Evolutionary conservation across 2,888 invertebrate genomes (phyloP), one percentile per base, ranked within the genome.

Genomic region (Brachypterus glaber): DNA sequence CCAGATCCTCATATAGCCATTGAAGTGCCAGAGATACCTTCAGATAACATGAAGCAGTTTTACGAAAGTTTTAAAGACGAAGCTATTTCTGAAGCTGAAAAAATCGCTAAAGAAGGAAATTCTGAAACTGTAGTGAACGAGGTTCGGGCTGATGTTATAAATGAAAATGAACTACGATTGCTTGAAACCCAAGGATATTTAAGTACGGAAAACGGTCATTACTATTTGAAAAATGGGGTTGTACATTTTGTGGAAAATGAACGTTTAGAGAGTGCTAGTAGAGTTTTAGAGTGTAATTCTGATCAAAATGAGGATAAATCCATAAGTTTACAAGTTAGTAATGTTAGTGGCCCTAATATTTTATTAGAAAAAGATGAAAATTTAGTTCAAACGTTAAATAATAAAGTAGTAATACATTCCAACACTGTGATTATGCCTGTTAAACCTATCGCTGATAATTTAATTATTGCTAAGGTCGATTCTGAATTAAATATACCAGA

Each of bases 1-100:
- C 27, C 27, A 5, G 12, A 5, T 27, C 4, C 7, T 4, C 8
- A 9, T 4, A 9, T 4, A 11, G 12, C 27, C 12, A 11, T 27
- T 15, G 61, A 61, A 27, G 46, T 54, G n/a, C 17, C 48, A n/a
- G 52, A 54, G 33, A 44, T 48, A 1, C 53, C 55, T 24, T 48
- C 59, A 17, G 57, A 57, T 34, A 58, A 51, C 35, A 46, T 64
- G 3, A 60, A 62, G 35, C 59, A 61, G 21, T 64, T 55, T 37
- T 47, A 64, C 24, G 64, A 64, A 39, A 63, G 55, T 30, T 63
- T 63, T 63, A 60, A 58, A 0, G 64, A 63, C 29, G 63, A 62
- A 11, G 24, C 33, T 21, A 13, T 11, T 9, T 8, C 14, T 33
- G 4, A 21, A 14, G 5, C 9, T 32, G n/a, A 21, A 7, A 29